These are phyloP conservation scores for Lacerta agilis DNA, from an alignment of 2,797 vertebrate genomes.

Conservation along the genomic window DNA sequence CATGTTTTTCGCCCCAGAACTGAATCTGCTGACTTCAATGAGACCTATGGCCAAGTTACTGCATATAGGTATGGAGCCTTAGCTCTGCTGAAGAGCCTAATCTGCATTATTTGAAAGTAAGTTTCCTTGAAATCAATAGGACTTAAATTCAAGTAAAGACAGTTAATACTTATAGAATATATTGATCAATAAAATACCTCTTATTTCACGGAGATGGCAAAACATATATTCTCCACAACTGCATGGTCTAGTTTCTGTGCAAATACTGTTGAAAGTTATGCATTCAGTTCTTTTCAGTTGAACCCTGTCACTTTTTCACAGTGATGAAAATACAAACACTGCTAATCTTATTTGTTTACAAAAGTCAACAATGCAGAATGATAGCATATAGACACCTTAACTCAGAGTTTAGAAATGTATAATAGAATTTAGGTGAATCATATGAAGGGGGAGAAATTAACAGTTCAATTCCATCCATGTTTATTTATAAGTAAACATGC, in stretches of 20 bases:
- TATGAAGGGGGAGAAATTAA: neutral
- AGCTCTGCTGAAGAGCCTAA: neutral
- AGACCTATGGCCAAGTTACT: neutral
- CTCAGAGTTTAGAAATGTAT: neutral
- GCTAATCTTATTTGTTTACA: neutral
- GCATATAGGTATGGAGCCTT: neutral
- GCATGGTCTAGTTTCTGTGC: neutral
- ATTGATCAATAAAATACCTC: constrained; percentile 22
- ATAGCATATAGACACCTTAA: neutral
- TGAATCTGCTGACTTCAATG: neutral
- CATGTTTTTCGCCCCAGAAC: constrained; percentile 34
- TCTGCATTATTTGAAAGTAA: constrained; percentile 33
- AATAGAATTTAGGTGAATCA: neutral
- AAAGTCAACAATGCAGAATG: neutral
- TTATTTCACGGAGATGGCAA: constrained; percentile 3
- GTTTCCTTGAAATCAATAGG: neutral
- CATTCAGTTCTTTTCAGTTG: neutral
- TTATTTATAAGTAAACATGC: neutral
- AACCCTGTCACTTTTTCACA: neutral
- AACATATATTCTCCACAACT: neutral
- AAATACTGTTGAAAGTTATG: neutral
- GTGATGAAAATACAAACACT: neutral
- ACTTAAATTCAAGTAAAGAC: neutral
- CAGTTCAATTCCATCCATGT: neutral
- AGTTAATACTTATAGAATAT: constrained; percentile 14